A percentile compares a stretch with the other conserved stretches of the same genome.
phyloP scores from a whole-genome alignment of 2,113 vertebrate species.

The Carassius auratus region DNA sequence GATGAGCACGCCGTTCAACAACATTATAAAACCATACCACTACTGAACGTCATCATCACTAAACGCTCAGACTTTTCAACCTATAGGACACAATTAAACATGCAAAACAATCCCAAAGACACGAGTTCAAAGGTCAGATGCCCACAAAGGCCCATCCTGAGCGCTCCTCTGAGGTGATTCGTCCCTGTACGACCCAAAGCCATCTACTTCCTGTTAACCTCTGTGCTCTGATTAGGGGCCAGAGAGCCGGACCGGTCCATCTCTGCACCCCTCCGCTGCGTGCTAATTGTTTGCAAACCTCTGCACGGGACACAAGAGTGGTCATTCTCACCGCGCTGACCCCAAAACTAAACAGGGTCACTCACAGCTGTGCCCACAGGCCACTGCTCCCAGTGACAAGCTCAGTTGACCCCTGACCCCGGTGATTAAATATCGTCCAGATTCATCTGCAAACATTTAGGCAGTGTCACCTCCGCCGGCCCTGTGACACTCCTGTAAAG shows the following conservation, averaged over 20 bases:
- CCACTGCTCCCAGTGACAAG: slow-evolving; percentile 67
- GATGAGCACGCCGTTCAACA: neutral
- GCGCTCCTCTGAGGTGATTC: neutral
- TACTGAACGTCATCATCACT: neutral
- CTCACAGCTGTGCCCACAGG: slow-evolving; percentile 63
- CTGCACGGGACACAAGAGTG: slow-evolving; percentile 37
- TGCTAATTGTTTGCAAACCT: slow-evolving; percentile 62
- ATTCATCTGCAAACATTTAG: slow-evolving; percentile 85
- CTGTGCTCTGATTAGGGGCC: slow-evolving; percentile 47
- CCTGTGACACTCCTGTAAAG: slow-evolving; percentile 23
- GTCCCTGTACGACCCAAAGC: slow-evolving; percentile 26
- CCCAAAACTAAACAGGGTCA: slow-evolving; percentile 68
- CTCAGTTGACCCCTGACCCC: slow-evolving; percentile 70
- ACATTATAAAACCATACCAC: neutral
- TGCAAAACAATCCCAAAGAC: slow-evolving; percentile 6
- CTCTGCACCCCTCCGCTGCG: slow-evolving; percentile 48
- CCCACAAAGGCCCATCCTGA: slow-evolving; percentile 31
- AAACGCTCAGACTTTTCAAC: neutral
- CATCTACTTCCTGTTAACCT: slow-evolving; percentile 41
- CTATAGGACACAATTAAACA: neutral
- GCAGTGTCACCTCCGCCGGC: slow-evolving; percentile 65
- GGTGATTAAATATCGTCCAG: slow-evolving; percentile 76
- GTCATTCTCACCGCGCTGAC: slow-evolving; percentile 61
- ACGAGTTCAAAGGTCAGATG: slow-evolving; percentile 48
- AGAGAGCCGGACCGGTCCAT: slow-evolving; percentile 17